Conservation (phyloP, 1,140 invertebrate genomes). For the Hyposmocoma kahamanoa region DNA sequence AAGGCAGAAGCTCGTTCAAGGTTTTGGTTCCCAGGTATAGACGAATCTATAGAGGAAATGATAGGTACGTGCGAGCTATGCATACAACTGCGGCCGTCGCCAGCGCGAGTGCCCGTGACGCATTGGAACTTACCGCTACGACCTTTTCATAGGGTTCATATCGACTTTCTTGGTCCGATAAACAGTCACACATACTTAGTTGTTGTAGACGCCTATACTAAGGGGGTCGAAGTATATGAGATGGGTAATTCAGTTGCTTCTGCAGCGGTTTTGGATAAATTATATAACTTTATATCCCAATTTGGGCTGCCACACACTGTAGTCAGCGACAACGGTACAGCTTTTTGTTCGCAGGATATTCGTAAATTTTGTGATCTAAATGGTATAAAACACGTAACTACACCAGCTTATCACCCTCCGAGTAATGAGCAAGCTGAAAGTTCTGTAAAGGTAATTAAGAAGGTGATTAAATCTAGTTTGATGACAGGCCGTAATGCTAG, state of each 20-base stretch:
- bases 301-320: not conserved
- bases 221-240: conserved; percentile 26
- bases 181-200: conserved; percentile 32
- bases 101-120: conserved; percentile 1
- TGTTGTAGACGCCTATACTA: conserved; percentile 28
- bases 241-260: not conserved
- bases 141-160: conserved; percentile 28
- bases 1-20: conserved; percentile 47
- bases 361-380: not conserved
- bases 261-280: not conserved
- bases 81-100: not conserved
- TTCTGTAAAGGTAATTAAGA: conserved; percentile 4
- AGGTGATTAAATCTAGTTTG: not conserved
- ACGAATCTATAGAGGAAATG: conserved; percentile 44
- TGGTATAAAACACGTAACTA: conserved; percentile 1
- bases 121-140: conserved; percentile 23
- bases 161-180: conserved; percentile 37
- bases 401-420: not conserved
- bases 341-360: conserved; percentile 5
- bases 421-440: conserved; percentile 4
- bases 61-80: not conserved
- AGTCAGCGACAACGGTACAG: conserved; percentile 7
- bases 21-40: conserved; percentile 62
- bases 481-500: not conserved
- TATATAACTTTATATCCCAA: conserved; percentile 3